Conservation (phyloP, 1,140 invertebrate genomes). For the Metopolophium dirhodum region DNA sequence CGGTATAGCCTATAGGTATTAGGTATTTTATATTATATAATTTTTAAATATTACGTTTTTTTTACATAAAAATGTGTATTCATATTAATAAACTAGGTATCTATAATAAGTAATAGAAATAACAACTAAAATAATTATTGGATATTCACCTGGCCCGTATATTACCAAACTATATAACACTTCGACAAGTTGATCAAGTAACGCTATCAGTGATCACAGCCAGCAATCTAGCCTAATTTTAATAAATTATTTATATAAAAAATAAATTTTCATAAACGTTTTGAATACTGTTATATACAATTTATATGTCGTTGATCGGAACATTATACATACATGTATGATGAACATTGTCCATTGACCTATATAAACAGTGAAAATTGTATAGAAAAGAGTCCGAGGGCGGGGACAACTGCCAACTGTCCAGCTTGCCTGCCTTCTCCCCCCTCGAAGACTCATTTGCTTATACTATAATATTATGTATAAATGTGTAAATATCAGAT, state of each 20-base stretch:
- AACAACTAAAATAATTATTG: neutral
- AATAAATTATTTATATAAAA: neutral
- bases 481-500: neutral
- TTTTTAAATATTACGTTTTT: neutral
- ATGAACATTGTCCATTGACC: too few species aligned
- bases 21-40: too few species aligned
- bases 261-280: too few species aligned
- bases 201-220: neutral
- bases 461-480: neutral
- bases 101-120: neutral
- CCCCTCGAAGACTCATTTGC: too few species aligned
- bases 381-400: neutral
- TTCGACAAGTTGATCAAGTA: neutral
- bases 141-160: neutral
- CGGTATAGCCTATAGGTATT: too few species aligned
- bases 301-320: neutral
- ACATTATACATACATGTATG: too few species aligned
- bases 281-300: too few species aligned
- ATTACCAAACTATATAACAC: neutral
- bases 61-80: neutral
- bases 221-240: neutral
- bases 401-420: neutral
- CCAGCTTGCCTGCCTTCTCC: too few species aligned
- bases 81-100: neutral
- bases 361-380: neutral